These are phyloP conservation scores for Spisula subtruncata DNA, from an alignment of 2,888 invertebrate genomes.

Conservation along the genomic window DNA sequence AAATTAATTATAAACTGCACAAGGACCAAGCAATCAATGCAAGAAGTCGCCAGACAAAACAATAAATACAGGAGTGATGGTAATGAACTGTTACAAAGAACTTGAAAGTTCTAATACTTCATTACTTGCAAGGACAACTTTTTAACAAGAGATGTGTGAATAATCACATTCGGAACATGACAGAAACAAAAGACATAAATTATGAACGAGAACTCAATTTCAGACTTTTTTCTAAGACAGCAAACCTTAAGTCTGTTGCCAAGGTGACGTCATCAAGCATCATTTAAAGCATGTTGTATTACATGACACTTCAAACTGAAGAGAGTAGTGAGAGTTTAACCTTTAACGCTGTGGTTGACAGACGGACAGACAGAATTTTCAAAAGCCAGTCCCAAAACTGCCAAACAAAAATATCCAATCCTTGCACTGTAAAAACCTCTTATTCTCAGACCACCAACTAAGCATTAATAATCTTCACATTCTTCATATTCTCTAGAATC, in stretches of 20 bases:
- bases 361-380: not conserved
- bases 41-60: not conserved
- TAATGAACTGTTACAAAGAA: not conserved
- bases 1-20: not conserved
- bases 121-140: not conserved
- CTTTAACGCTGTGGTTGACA: not conserved
- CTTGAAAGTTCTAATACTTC: not conserved
- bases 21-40: not conserved
- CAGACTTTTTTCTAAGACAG: not conserved
- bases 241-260: not conserved
- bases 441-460: slow-evolving; percentile 17
- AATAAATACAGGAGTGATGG: too few species aligned
- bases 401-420: not conserved
- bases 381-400: not conserved
- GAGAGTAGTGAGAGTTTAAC: too few species aligned
- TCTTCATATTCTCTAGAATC: slow-evolving; percentile 16
- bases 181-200: not conserved
- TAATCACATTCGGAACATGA: not conserved
- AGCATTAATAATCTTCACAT: slow-evolving; percentile 6
- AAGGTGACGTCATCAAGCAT: not conserved
- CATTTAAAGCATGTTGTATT: not conserved
- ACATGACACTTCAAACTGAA: not conserved
- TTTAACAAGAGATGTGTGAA: not conserved
- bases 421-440: not conserved
- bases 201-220: not conserved